These are phyloP conservation scores for Bhutanitis thaidina DNA, from an alignment of 2,888 invertebrate genomes.

Conservation along the genomic window DNA sequence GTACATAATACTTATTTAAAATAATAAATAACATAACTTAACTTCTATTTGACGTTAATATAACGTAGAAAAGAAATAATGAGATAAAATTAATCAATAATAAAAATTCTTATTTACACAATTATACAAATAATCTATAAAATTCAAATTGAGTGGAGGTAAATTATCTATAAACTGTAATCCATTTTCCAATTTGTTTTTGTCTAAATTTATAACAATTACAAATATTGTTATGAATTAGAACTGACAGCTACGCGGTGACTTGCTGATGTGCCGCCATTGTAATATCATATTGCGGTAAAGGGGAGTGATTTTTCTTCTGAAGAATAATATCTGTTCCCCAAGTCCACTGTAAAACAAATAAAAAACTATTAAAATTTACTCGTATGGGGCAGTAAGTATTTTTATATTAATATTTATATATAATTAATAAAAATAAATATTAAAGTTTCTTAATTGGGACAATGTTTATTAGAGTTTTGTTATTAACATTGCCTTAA, in stretches of 20 bases:
- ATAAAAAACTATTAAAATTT: too few species aligned
- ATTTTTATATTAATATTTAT: not conserved
- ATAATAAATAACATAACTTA: not conserved
- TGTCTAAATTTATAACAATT: too few species aligned
- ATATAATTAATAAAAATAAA: not conserved
- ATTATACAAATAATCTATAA: too few species aligned
- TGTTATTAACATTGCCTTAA: too few species aligned
- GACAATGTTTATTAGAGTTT: too few species aligned
- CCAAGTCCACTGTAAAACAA: conserved; percentile 52
- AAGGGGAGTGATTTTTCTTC: conserved; percentile 38
- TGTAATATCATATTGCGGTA: conserved; percentile 45
- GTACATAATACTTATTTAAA: not conserved
- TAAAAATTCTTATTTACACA: too few species aligned
- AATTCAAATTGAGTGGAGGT: not conserved
- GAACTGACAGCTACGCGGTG: not conserved
- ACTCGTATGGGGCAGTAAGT: too few species aligned
- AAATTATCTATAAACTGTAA: too few species aligned
- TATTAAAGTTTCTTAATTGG: too few species aligned
- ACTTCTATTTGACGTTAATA: conserved; percentile 1
- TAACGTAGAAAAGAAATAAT: conserved; percentile 9
- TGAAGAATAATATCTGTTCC: conserved; percentile 55
- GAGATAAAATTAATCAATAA: too few species aligned
- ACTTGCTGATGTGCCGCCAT: conserved; percentile 27
- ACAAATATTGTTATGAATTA: too few species aligned
- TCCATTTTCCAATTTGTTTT: too few species aligned